Percentiles rank a stretch among this genome's conserved stretches.
phyloP scores from a whole-genome alignment of 1,140 invertebrate genomes.

The Eriosoma lanigerum region DNA sequence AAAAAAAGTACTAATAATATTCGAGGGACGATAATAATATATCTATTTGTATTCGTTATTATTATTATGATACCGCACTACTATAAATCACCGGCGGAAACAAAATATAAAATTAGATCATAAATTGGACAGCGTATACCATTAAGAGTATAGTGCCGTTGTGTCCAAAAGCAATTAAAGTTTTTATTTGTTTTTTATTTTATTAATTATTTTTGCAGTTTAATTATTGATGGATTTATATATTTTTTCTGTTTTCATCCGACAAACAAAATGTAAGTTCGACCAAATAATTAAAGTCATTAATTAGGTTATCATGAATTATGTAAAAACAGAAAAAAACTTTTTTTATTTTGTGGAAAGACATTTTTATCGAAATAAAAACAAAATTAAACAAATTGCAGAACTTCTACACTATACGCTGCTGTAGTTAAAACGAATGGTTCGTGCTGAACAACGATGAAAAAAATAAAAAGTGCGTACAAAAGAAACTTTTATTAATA shows the following conservation, averaged over 20 bases:
- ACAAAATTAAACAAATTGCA: conserved; percentile 36
- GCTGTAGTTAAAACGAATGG: conserved; percentile 7
- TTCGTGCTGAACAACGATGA: not conserved
- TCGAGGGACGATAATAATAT: not conserved
- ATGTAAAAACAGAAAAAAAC: not conserved
- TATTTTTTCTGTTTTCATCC: conserved; percentile 19
- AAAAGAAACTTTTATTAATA: conserved; percentile 16
- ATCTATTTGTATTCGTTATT: conserved; percentile 6
- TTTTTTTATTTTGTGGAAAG: conserved; percentile 5
- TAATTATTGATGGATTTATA: conserved; percentile 36
- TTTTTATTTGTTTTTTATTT: conserved; percentile 44
- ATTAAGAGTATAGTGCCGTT: conserved; percentile 19
- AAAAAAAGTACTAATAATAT: not conserved
- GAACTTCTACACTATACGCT: not conserved
- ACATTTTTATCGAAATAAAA: conserved; percentile 33
- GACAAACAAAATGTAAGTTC: conserved; percentile 28
- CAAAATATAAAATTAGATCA: conserved; percentile 37
- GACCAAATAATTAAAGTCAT: conserved; percentile 44
- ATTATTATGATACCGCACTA: not conserved
- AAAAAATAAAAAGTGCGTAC: not conserved
- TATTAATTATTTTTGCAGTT: conserved; percentile 40
- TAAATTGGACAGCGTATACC: conserved; percentile 25
- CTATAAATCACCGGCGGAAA: conserved; percentile 12
- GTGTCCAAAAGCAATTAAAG: conserved; percentile 36
- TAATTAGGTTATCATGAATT: conserved; percentile 50